Percentiles rank a stretch among this genome's conserved stretches.
Evolutionary conservation across 2,888 invertebrate genomes (phyloP).

Genomic region (Anthrax anthrax): DNA sequence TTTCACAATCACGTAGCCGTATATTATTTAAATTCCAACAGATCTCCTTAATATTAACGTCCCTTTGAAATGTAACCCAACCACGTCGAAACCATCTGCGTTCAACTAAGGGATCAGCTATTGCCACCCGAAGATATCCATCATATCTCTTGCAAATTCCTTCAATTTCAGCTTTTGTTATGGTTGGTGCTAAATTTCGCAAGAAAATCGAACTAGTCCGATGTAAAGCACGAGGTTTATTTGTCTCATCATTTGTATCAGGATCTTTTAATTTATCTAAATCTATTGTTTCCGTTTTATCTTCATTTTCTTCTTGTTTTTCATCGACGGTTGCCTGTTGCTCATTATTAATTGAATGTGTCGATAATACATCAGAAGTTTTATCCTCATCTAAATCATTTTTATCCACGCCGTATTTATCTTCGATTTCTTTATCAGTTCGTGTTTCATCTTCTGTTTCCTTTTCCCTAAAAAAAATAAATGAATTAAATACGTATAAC

Average conservation of each 20-base stretch:
- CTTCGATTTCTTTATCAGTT: slow-evolving; percentile 16
- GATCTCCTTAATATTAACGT: slow-evolving; percentile 97
- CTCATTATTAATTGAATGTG: slow-evolving; percentile 2
- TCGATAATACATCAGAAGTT: slow-evolving; percentile 2
- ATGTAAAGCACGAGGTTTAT: slow-evolving; percentile 57
- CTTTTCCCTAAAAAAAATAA: slow-evolving; percentile 14
- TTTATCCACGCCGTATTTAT: slow-evolving; percentile 11
- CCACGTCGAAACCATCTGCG: slow-evolving; percentile 92
- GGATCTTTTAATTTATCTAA: slow-evolving; percentile 35
- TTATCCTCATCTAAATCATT: slow-evolving; percentile 10
- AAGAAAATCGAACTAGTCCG: slow-evolving; percentile 95
- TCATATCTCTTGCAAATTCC: slow-evolving; percentile 83
- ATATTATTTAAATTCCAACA: slow-evolving; percentile 98
- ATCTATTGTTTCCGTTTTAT: slow-evolving; percentile 32
- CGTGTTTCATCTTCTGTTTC: slow-evolving; percentile 31
- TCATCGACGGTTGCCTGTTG: slow-evolving; percentile 14
- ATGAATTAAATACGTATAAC: no score
- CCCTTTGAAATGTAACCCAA: slow-evolving; percentile 94
- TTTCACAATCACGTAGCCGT: slow-evolving; percentile 38
- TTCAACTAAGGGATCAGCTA: slow-evolving; percentile 95
- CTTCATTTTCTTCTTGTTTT: slow-evolving; percentile 10
- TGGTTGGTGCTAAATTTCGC: slow-evolving; percentile 87
- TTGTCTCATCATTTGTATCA: slow-evolving; percentile 33
- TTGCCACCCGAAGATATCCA: slow-evolving; percentile 87
- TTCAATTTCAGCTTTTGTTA: slow-evolving; percentile 94